A percentile compares a stretch with the other conserved stretches of the same genome.
phyloP scores from a whole-genome alignment of 2,888 invertebrate genomes.

The Scrobipalpa atriplicella region DNA sequence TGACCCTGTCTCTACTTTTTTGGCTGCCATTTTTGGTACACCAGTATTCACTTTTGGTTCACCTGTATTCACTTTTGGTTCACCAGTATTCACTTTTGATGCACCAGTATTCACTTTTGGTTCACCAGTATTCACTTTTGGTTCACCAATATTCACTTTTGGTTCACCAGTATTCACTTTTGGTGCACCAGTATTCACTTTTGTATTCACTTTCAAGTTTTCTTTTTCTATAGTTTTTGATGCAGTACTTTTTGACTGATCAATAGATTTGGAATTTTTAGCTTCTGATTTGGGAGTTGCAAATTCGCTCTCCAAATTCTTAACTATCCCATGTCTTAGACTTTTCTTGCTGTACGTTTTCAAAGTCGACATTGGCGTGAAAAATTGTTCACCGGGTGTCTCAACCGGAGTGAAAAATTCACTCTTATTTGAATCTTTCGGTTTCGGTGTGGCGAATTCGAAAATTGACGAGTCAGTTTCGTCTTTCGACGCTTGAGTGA shows the following conservation, averaged over 20 bases:
- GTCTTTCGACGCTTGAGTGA: slow-evolving; percentile 44
- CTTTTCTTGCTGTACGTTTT: slow-evolving; percentile 60
- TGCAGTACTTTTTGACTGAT: slow-evolving; percentile 27
- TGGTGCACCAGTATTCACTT: slow-evolving; percentile 25
- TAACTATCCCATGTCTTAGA: slow-evolving; percentile 55
- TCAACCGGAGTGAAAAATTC: slow-evolving; percentile 59
- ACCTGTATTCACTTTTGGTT: too few relatives aligned
- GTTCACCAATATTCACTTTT: too few relatives aligned
- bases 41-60: too few relatives aligned
- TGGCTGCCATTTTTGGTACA: slow-evolving; percentile 18
- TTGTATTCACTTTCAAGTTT: too few relatives aligned
- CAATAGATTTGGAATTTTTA: background rate
- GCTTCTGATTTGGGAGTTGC: slow-evolving; percentile 47
- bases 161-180: too few relatives aligned
- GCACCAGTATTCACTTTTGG: slow-evolving; percentile 28
- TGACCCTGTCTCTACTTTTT: slow-evolving; percentile 37
- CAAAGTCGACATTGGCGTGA: slow-evolving; percentile 61
- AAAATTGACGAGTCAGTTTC: background rate
- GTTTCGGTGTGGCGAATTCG: slow-evolving; percentile 39
- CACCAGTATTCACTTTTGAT: too few relatives aligned
- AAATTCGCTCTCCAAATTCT: slow-evolving; percentile 67
- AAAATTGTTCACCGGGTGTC: slow-evolving; percentile 59
- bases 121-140: too few relatives aligned
- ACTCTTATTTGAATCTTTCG: slow-evolving; percentile 28
- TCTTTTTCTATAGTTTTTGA: slow-evolving; percentile 1